Conservation (phyloP, 2,797 vertebrate genomes). For the Phylloscopus collybita region DNA sequence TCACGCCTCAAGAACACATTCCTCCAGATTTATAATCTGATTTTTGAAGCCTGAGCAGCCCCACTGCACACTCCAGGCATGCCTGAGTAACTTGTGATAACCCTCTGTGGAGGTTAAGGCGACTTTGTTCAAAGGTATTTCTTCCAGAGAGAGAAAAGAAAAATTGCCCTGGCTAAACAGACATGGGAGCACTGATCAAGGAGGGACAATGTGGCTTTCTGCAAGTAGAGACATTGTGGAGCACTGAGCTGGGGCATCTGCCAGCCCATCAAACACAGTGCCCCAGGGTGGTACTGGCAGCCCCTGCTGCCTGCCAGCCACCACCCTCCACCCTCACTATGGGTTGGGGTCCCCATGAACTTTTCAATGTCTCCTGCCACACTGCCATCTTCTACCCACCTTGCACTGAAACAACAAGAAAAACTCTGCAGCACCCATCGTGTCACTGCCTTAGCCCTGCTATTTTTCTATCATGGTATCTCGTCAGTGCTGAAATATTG, state of each 20-base stretch:
- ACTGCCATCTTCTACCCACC: neutral
- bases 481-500: neutral
- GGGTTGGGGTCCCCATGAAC: neutral
- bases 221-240: neutral
- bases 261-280: neutral
- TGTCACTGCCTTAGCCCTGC: neutral
- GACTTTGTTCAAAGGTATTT: neutral
- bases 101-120: neutral
- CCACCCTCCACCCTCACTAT: accelerated
- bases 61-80: neutral
- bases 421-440: neutral
- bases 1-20: neutral
- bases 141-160: neutral
- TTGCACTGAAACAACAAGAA: neutral
- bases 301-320: neutral
- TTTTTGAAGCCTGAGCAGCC: conserved; percentile 30
- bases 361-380: neutral
- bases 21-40: conserved; percentile 13
- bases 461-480: accelerated
- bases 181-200: neutral
- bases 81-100: neutral
- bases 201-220: neutral
- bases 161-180: neutral
- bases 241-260: neutral
- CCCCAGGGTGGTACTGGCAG: neutral